Evolutionary conservation across 1,140 invertebrate species (phyloP).

Genomic region (Eriocheir sinensis): DNA sequence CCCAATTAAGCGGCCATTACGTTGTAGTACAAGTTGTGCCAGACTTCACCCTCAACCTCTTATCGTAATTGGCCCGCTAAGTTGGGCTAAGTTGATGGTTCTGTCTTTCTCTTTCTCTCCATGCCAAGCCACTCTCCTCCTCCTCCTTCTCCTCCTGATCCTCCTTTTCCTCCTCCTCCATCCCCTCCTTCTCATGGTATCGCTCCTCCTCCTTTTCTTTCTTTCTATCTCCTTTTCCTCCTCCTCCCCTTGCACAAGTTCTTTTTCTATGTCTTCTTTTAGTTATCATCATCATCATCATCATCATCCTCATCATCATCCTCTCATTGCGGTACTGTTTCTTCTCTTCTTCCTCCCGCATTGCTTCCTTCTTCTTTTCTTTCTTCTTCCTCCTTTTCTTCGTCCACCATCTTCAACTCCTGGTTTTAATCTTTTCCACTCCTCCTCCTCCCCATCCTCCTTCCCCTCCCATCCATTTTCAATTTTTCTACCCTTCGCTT

Average conservation of each 20-base stretch:
- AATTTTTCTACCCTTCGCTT: neutral
- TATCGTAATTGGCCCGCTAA: conserved; percentile 70
- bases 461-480: neutral
- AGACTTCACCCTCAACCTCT: conserved; percentile 47
- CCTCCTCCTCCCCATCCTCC: neutral
- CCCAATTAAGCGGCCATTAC: conserved; percentile 74
- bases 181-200: neutral
- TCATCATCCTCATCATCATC: neutral
- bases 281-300: neutral
- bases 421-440: neutral
- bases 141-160: neutral
- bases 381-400: neutral
- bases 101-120: neutral
- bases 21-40: conserved; percentile 74
- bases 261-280: too few relatives aligned
- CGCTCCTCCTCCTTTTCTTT: neutral
- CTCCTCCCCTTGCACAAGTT: neutral
- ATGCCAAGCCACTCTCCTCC: conserved; percentile 19
- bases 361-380: neutral
- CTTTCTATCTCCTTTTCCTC: neutral
- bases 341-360: too few relatives aligned
- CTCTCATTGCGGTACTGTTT: neutral
- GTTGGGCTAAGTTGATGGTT: conserved; percentile 67
- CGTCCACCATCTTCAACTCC: neutral
- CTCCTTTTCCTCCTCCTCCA: neutral